Percentiles rank a stretch among this genome's conserved stretches.
phyloP scores from a whole-genome alignment of 2,888 invertebrate species.

The Acholoe squamosa region DNA sequence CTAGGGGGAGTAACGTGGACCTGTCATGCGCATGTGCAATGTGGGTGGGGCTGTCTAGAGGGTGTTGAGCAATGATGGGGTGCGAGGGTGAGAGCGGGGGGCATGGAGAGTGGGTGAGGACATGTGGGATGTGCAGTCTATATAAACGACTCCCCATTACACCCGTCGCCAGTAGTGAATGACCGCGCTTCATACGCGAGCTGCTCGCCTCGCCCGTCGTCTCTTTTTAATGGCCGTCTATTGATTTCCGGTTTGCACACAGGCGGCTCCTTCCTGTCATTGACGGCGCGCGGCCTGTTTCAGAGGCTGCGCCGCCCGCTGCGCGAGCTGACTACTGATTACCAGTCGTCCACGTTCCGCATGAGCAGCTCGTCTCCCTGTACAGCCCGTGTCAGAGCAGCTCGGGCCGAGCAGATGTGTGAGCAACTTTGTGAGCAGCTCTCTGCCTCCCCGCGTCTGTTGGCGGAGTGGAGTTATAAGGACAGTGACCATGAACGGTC shows the following conservation, averaged over 20 bases:
- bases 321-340: constrained; percentile 29
- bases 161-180: background rate
- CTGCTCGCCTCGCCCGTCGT: background rate
- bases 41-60: background rate
- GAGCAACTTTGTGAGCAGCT: constrained; percentile 20
- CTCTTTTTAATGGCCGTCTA: constrained; percentile 45
- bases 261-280: constrained; percentile 50
- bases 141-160: constrained; percentile 41
- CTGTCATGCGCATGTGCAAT: background rate
- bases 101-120: background rate
- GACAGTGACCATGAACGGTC: too few species aligned
- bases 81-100: background rate
- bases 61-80: background rate
- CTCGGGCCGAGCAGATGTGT: background rate
- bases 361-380: background rate
- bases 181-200: constrained; percentile 7
- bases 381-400: background rate
- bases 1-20: background rate
- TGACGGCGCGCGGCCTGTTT: constrained; percentile 2
- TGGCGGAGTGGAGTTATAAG: background rate
- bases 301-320: background rate
- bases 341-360: constrained; percentile 1
- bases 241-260: constrained; percentile 48
- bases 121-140: background rate
- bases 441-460: background rate